Base-by-base conservation (phyloP, 2,113 vertebrate genomes). In the Ptilonorhynchus violaceus region DNA sequence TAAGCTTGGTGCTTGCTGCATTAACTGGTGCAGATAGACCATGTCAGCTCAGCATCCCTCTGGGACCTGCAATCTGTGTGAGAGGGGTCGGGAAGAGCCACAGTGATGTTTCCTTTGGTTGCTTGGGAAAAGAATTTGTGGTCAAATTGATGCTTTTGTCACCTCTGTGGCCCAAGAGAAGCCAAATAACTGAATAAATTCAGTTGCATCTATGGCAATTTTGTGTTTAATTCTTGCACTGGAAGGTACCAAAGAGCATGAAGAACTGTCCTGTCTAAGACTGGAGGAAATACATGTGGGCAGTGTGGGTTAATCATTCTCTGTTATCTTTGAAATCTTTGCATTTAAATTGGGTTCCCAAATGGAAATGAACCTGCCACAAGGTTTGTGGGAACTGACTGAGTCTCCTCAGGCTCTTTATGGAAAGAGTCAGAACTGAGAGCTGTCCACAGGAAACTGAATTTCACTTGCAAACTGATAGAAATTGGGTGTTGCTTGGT, bases 1-100 rank as follows among this genome's bases (percentile, higher is more conserved):
- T 99, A 97, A 98, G 98, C 83, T 55, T 68, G 52, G 47, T 23
- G 27, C 44, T 80, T 15, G 35, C 22, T 74, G 8, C 21, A 0
- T 30, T 52, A 19, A 35, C 25, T 68, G 59, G 3, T 58, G 42
- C 35, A 30, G 68, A 7, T 23, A 46, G 55, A 85, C 3, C 53
- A 5, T 0, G 2, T 9, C 46, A 63, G 72, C 74, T 70, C 28
- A 30, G 66, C 60, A 7, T 31, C 67, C 52, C 35, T 27, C 15
- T 64, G 63, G 46, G 23, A 93, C 33, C 39, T 23, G 60, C 23
- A 24, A 14, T 72, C 58, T 59, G 11, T 28, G 55, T 23, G 24
- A 60, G 31, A 3, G 31, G 15, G 0, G 0, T 0, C 67, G 62
- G 52, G 49, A 33, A 11, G 16, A 64, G 22, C 21, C 21, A 15